Base-by-base conservation (phyloP, 2,113 vertebrate genomes). In the Lagenorhynchus albirostris region DNA sequence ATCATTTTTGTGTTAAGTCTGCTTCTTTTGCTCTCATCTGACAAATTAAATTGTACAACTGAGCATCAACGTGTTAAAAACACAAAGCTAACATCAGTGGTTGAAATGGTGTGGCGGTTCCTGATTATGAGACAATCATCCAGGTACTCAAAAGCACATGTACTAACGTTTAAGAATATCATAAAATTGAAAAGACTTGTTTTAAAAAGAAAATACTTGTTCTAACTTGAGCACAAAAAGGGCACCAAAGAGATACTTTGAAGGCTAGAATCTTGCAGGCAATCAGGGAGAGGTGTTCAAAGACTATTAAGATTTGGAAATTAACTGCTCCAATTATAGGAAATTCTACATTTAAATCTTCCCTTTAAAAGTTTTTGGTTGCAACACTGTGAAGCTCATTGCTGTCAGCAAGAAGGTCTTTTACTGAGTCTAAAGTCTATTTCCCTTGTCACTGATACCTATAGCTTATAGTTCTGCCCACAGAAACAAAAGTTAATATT, bases 1-100 rank as follows among this genome's bases (percentile, higher is more conserved):
- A 89, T 31, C 77, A 94, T 67, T 83, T 31, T 68, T 47, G 26
- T 77, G 50, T 91, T 80, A 95, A 67, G 18, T 76, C 44, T 15
- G 21, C 36, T 55, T 94, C 41, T 79, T 41, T 60, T 92, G 62
- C 44, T 96, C 89, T 95, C 63, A 97, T 81, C 23, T 65, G 68
- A 91, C 44, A 93, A 97, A 96, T 94, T 58, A 89, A 82, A 92
- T 21, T 12, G 26, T 79, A 83, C 9, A 95, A 87, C 8, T 74
- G 67, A 82, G 67, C 55, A 68, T 12, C 68, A 86, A 36, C 38
- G 6, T 31, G 74, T 82, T 90, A 63, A 76, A 95, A 94, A 76
- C 50, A 68, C 33, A 85, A 89, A 80, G 68, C 13, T 65, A 89
- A 84, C n/a, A 0, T 36, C 77, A 95, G 26, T 81, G 85, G 80